phyloP scores from a whole-genome alignment of 2,113 vertebrate species.

The Coryphaenoides rupestris region DNA sequence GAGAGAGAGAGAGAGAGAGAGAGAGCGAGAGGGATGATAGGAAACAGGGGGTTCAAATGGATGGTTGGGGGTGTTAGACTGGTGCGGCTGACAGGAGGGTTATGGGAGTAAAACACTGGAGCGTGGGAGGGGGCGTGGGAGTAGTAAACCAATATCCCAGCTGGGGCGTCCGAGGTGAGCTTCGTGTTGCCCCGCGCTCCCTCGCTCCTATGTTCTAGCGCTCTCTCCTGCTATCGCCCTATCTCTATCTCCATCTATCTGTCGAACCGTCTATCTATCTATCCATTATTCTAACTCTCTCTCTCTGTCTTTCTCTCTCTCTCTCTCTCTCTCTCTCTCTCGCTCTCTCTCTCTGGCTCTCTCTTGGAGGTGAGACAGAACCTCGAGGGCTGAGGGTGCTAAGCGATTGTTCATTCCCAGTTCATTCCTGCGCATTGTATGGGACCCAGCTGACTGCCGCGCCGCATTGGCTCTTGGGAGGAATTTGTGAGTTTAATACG shows the following conservation, averaged over 20 bases:
- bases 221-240: background rate
- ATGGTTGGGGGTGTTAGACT: too few species aligned
- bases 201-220: too few species aligned
- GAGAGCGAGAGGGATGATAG: too few species aligned
- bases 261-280: too few species aligned
- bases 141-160: conserved; percentile 3
- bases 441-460: conserved; percentile 33
- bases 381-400: conserved; percentile 45
- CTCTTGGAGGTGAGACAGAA: conserved; percentile 31
- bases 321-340: background rate
- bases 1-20: too few species aligned
- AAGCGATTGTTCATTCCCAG: conserved; percentile 53
- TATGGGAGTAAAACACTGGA: background rate
- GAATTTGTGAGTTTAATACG: background rate
- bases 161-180: conserved; percentile 32
- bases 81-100: too few species aligned
- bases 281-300: background rate
- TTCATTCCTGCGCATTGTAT: conserved; percentile 47
- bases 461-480: conserved; percentile 23
- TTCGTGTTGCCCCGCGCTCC: conserved; percentile 14
- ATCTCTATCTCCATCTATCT: too few species aligned
- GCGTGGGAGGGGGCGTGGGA: conserved; percentile 10
- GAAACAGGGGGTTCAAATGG: too few species aligned
- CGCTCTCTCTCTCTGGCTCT: conserved; percentile 12
- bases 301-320: conserved; percentile 10